Conservation (phyloP, 2,888 invertebrate species). For the Nymphalis polychloros region DNA sequence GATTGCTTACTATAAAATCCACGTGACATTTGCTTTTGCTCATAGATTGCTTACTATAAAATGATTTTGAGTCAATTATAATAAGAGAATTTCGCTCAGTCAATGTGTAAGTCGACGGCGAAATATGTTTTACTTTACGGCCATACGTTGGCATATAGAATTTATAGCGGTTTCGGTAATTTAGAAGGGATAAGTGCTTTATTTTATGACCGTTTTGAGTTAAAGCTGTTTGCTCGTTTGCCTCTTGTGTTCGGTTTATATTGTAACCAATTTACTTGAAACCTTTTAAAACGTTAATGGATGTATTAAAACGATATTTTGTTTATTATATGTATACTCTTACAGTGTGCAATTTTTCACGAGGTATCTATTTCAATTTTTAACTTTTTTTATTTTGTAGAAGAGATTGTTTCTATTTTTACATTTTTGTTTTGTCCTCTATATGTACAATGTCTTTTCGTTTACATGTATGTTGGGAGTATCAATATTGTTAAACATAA, state of each 20-base stretch:
- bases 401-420: no score
- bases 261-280: slow-evolving; percentile 16
- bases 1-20: no score
- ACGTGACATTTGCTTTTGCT: no score
- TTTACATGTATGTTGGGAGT: neutral
- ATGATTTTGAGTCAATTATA: no score
- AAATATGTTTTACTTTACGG: slow-evolving; percentile 39
- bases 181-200: slow-evolving; percentile 42
- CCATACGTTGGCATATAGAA: slow-evolving; percentile 36
- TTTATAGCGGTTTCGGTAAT: slow-evolving; percentile 46
- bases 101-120: slow-evolving; percentile 28
- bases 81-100: slow-evolving; percentile 16
- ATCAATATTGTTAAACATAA: neutral
- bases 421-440: no score
- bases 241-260: slow-evolving; percentile 29
- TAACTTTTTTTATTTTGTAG: no score
- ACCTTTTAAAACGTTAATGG: slow-evolving; percentile 10
- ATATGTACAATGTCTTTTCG: no score
- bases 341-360: neutral
- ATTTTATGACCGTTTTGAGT: slow-evolving; percentile 40
- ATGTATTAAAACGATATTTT: neutral
- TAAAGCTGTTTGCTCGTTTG: slow-evolving; percentile 39
- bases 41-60: no score
- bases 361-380: no score
- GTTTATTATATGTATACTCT: neutral